phyloP scores from a whole-genome alignment of 2,113 vertebrate species.

The Apaloderma vittatum region DNA sequence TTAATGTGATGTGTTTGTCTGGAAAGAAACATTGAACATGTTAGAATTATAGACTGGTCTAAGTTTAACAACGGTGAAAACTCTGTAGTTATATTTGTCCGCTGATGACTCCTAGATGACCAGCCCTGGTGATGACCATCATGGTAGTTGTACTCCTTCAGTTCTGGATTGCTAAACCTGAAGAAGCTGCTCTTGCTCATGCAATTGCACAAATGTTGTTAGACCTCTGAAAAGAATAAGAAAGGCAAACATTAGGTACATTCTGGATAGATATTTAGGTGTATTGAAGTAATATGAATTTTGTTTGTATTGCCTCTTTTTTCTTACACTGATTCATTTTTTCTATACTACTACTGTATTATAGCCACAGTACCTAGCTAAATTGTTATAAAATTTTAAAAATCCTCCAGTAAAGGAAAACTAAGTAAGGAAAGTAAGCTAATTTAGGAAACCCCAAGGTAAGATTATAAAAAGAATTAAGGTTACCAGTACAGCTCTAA shows the following conservation, averaged over 20 bases:
- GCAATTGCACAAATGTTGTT: not conserved
- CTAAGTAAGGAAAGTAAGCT: not conserved
- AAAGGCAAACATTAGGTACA: not conserved
- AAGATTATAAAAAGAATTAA: not conserved
- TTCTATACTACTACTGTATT: not conserved
- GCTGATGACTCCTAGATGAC: not conserved
- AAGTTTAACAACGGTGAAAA: not conserved
- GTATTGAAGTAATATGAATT: not conserved
- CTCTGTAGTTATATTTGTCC: not conserved
- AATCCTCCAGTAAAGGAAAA: not conserved
- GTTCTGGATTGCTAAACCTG: not conserved
- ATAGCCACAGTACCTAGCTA: not conserved
- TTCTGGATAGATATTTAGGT: not conserved
- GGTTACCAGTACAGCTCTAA: not conserved
- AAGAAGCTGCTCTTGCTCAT: not conserved
- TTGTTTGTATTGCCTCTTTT: not conserved
- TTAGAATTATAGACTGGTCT: not conserved
- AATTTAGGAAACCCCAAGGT: not conserved
- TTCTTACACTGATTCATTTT: not conserved
- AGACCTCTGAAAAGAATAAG: rapidly evolving
- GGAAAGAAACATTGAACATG: not conserved
- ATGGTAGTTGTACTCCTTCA: not conserved
- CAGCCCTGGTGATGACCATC: not conserved
- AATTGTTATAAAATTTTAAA: not conserved
- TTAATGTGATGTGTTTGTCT: not conserved